Conservation (phyloP, 2,888 invertebrate genomes). For the Scaptomyza flava region DNA sequence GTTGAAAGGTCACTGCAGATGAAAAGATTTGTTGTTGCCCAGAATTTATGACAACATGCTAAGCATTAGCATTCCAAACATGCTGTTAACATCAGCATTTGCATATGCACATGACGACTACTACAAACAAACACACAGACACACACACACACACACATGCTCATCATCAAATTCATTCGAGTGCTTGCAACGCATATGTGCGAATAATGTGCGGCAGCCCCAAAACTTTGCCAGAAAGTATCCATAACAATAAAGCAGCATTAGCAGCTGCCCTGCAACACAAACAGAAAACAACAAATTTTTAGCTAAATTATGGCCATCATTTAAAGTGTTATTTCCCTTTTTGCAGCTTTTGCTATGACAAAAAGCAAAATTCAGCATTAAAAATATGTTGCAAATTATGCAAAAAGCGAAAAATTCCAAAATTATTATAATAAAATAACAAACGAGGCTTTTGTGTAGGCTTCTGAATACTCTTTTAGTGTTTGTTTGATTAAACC, state of each 20-base stretch:
- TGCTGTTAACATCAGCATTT: constrained; percentile 75
- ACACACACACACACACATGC: neutral
- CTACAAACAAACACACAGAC: constrained; percentile 2
- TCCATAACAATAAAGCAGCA: constrained; percentile 74
- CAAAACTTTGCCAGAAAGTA: constrained; percentile 37
- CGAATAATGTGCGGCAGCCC: constrained; percentile 45
- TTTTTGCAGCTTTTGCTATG: constrained; percentile 15
- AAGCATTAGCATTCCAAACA: constrained; percentile 65
- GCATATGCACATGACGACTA: constrained; percentile 62
- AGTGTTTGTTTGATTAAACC: no score
- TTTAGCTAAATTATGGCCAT: constrained; percentile 73
- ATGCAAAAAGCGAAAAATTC: constrained; percentile 49
- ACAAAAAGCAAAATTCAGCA: constrained; percentile 69
- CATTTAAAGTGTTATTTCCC: constrained; percentile 63
- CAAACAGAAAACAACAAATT: constrained; percentile 41
- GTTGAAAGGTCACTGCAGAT: constrained; percentile 77
- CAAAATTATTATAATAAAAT: constrained; percentile 48
- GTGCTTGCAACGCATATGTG: constrained; percentile 52
- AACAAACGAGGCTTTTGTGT: neutral
- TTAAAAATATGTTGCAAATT: constrained; percentile 67
- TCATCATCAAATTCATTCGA: constrained; percentile 37
- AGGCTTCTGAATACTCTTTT: constrained; percentile 24
- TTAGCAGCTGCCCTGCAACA: constrained; percentile 63
- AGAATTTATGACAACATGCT: constrained; percentile 62
- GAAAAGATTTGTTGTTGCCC: constrained; percentile 60